phyloP scores from a whole-genome alignment of 2,113 vertebrate species.

The sheep (Ovis aries) region DNA sequence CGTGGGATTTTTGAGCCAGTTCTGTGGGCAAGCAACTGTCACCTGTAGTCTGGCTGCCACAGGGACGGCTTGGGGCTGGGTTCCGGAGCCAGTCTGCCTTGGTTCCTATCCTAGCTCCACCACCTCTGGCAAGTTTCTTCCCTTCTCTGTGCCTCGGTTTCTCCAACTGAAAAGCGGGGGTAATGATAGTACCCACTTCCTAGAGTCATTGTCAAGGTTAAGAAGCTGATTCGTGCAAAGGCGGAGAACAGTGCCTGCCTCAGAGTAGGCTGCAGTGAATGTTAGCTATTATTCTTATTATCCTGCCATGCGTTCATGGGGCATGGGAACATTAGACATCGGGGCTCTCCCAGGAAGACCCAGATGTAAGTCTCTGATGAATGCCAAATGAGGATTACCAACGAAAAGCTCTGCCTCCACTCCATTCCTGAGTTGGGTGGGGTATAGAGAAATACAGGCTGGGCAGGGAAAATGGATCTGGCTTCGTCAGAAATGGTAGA shows the following conservation, averaged over 20 bases:
- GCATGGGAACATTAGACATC: constrained; percentile 15
- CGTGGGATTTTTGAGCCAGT: not conserved
- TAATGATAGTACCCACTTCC: not conserved
- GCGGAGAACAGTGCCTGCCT: not conserved
- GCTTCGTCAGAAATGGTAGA: not conserved
- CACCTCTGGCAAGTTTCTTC: not conserved
- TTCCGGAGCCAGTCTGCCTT: not conserved
- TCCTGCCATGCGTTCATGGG: not conserved
- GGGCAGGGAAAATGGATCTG: not conserved
- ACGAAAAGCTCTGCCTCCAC: not conserved
- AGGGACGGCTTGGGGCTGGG: not conserved
- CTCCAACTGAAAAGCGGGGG: not conserved
- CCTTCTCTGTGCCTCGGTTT: not conserved
- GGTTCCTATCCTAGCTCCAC: not conserved
- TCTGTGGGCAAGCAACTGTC: not conserved
- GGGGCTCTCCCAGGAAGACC: constrained; percentile 39
- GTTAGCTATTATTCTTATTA: not conserved
- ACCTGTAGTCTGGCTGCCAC: not conserved
- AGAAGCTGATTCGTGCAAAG: not conserved
- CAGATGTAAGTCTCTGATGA: constrained; percentile 30
- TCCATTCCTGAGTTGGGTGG: not conserved
- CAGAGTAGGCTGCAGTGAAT: not conserved
- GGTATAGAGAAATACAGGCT: not conserved
- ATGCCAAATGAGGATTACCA: constrained; percentile 44
- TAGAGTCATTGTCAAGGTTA: not conserved